A percentile compares a stretch with the other conserved stretches of the same genome.
phyloP scores from a whole-genome alignment of 2,888 invertebrate species.

The Dolomedes plantarius region DNA sequence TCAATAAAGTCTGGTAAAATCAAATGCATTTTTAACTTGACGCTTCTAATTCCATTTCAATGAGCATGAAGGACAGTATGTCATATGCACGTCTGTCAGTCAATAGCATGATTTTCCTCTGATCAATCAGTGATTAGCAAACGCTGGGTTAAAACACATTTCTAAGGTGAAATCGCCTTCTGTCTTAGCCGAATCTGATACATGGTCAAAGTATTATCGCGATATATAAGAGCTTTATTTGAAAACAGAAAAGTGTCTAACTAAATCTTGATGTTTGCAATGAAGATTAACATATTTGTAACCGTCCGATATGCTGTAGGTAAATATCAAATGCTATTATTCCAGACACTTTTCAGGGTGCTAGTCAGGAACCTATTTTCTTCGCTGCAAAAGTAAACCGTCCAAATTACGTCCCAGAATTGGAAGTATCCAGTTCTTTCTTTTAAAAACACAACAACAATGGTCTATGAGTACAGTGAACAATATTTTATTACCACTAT shows the following conservation, averaged over 20 bases:
- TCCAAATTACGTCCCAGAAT: not conserved
- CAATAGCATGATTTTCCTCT: too few relatives aligned
- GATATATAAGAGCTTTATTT: conserved; percentile 35
- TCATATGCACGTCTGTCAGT: too few relatives aligned
- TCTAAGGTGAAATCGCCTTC: not conserved
- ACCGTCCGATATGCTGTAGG: conserved; percentile 35
- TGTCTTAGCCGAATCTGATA: not conserved
- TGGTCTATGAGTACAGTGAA: too few relatives aligned
- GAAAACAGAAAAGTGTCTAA: not conserved
- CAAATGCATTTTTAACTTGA: too few relatives aligned
- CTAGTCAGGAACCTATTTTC: not conserved
- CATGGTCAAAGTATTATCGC: conserved; percentile 29
- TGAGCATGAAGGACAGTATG: too few relatives aligned
- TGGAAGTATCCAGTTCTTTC: not conserved
- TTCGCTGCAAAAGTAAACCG: not conserved
- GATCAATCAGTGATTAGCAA: too few relatives aligned
- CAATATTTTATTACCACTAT: too few relatives aligned
- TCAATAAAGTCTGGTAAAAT: too few relatives aligned
- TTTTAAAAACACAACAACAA: too few relatives aligned
- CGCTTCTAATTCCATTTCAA: too few relatives aligned
- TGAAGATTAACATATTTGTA: conserved; percentile 28
- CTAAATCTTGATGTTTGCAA: not conserved
- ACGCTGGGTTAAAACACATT: too few relatives aligned
- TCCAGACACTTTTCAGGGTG: not conserved
- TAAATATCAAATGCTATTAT: not conserved